Evolutionary conservation across 2,113 vertebrate species (phyloP).

Genomic region (Desmodus rotundus): DNA sequence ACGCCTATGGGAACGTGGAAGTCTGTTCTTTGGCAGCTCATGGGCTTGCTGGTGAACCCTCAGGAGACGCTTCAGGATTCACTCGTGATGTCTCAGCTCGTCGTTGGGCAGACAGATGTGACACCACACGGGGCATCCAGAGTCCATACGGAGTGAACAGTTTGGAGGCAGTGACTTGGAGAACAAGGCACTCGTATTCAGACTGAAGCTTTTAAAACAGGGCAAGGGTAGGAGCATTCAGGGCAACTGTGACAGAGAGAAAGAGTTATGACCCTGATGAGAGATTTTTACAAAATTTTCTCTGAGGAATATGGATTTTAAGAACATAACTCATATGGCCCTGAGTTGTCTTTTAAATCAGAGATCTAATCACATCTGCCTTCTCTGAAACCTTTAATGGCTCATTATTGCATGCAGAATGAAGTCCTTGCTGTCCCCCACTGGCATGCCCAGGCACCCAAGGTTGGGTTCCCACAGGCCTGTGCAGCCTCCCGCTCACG

Average conservation of each 20-base stretch:
- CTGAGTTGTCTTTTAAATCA: constrained; percentile 35
- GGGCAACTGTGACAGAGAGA: not conserved
- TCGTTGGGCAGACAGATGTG: constrained; percentile 36
- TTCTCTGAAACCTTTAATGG: not conserved
- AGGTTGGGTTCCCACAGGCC: not conserved
- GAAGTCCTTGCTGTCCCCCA: not conserved
- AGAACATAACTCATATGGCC: constrained; percentile 10
- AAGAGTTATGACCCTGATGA: not conserved
- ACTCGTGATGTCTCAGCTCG: not conserved
- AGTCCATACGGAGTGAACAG: not conserved
- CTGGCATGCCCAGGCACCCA: fast-evolving
- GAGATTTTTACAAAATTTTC: constrained; percentile 37
- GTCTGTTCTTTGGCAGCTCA: not conserved
- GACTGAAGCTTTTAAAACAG: not conserved
- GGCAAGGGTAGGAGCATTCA: not conserved
- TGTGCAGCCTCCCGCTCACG: not conserved
- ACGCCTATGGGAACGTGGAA: fast-evolving
- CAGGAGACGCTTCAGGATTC: not conserved
- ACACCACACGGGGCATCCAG: not conserved
- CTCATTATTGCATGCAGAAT: not conserved
- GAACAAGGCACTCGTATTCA: not conserved
- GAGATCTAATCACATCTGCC: constrained; percentile 40
- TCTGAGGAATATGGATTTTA: constrained; percentile 30
- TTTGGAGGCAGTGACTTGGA: constrained; percentile 38
- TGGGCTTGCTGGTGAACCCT: not conserved